Evolutionary conservation across 2,888 invertebrate species (phyloP), one percentile per base, ranked within the genome.

Genomic region (Patella pellucida): DNA sequence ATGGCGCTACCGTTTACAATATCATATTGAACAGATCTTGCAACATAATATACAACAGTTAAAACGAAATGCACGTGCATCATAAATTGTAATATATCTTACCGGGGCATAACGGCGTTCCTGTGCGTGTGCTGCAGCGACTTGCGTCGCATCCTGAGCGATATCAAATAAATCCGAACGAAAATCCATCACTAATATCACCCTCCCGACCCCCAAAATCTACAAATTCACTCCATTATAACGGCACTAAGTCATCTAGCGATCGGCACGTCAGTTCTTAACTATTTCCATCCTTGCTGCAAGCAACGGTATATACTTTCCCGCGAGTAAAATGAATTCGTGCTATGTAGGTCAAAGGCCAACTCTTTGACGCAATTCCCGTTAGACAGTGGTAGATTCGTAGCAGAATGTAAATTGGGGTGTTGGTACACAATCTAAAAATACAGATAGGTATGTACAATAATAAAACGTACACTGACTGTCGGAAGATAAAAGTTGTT

Each of bases 101-200:
- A 52, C 52, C 69, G 31, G 69, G 69, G 41, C 19, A 50, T 52
- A 51, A 19, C 50, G 12, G 23, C 69, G n/a, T 27, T 19, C 52
- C 19, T 69, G 50, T 50, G 69, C 79, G 31, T 78, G 81, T 12
- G 83, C 83, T 14, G 81, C 80, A 7, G 85, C 84, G 5, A 82
- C 80, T 70, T 87, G 85, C 7, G 84, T 82, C 0, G 86, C 87
- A 71, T 84, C 86, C 68, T 85, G 85, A 16, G 85, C 85, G n/a
- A 86, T 81, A 73, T 86, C 86, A 74, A 79, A 87, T 52, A 86
- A 62, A 62, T 62, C 62, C 9, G 62, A 62, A 23, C 62, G 62
- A 62, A 62, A 62, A 62, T 62, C 62, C 62, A 62, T 62, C 62
- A 19, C 23, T 12, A 23, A 41, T 41, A 62, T 23, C 62, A 23